These are phyloP conservation scores for Elgaria multicarinata DNA, from an alignment of 2,113 vertebrate species.

Conservation along the genomic window DNA sequence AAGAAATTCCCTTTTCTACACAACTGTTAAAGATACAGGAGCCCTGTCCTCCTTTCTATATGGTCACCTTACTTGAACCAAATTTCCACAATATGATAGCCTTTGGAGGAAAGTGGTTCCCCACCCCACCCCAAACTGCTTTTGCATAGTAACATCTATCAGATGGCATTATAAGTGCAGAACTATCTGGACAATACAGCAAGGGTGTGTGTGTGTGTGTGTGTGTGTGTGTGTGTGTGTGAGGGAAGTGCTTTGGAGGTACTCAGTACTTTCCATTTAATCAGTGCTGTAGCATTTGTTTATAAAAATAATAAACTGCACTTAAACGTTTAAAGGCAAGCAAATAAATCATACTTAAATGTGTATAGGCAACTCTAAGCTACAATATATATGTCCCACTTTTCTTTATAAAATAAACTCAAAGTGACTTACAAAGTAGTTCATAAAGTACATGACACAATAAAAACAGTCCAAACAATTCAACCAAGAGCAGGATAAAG, in stretches of 20 bases:
- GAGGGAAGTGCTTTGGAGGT: neutral
- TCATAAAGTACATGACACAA: neutral
- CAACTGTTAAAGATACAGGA: too few species aligned
- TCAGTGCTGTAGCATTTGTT: slow-evolving; percentile 1
- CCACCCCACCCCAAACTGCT: slow-evolving; percentile 29
- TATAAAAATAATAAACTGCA: slow-evolving; percentile 7
- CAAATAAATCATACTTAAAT: neutral
- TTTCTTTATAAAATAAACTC: neutral
- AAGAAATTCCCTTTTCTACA: too few species aligned
- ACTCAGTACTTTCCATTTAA: slow-evolving; percentile 9
- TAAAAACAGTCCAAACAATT: too few species aligned
- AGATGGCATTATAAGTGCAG: neutral
- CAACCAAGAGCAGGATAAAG: too few species aligned
- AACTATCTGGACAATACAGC: neutral
- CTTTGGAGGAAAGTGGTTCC: neutral
- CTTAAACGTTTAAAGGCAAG: neutral
- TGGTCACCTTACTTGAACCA: too few species aligned
- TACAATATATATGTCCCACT: neutral
- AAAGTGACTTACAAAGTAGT: neutral
- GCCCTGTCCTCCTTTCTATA: too few species aligned
- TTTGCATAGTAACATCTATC: slow-evolving; percentile 3
- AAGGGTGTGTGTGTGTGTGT: too few species aligned
- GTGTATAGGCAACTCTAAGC: neutral
- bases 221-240: too few species aligned
- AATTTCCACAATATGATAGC: neutral